These are phyloP conservation scores for Eilema depressum DNA, from an alignment of 2,888 invertebrate genomes.

Conservation along the genomic window DNA sequence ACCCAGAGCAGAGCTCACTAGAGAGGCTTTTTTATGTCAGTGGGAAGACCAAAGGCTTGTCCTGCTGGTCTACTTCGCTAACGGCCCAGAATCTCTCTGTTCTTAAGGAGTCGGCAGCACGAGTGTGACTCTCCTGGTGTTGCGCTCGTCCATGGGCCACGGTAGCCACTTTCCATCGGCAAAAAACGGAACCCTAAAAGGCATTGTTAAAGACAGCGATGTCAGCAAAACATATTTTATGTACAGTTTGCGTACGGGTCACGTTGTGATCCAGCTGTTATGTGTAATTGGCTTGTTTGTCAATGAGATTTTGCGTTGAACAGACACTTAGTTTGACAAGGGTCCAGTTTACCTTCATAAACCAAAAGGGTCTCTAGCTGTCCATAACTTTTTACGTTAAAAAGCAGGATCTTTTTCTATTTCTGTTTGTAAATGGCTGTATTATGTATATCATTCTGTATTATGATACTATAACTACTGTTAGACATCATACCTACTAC, in stretches of 20 bases:
- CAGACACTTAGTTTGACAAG: constrained; percentile 9
- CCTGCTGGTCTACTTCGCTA: no score
- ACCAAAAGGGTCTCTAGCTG: background rate
- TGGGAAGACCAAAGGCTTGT: no score
- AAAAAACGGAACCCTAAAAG: no score
- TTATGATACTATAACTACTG: background rate
- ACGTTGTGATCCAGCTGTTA: constrained; percentile 7
- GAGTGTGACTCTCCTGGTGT: no score
- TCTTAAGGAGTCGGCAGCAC: no score
- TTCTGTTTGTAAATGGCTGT: background rate
- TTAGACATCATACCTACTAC: no score
- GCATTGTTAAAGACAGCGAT: background rate
- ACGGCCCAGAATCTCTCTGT: no score
- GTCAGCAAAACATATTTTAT: background rate
- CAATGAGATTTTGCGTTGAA: constrained; percentile 6
- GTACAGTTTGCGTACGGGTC: background rate
- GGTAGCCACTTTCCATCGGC: no score
- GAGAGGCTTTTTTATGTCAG: no score
- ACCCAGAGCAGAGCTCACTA: no score
- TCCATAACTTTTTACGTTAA: background rate
- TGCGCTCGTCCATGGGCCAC: no score
- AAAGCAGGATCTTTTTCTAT: background rate
- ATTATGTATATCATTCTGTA: background rate
- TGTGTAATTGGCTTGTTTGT: constrained; percentile 6
- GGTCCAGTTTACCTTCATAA: constrained; percentile 11